Evolutionary conservation across 2,113 vertebrate genomes (phyloP).

Genomic region (Myotis davidii): DNA sequence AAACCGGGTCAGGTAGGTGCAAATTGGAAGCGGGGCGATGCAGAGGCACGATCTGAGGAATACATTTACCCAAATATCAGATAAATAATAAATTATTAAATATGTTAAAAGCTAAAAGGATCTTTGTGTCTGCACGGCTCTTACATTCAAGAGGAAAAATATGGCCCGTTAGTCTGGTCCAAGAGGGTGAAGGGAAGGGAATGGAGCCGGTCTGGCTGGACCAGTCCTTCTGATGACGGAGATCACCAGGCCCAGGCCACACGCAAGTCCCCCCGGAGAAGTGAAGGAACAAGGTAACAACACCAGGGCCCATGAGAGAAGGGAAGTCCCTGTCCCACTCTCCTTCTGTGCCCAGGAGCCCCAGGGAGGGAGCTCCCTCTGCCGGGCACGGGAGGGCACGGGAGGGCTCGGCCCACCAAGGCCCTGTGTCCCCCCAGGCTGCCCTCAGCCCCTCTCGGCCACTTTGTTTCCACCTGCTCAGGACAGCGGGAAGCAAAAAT

Average conservation of each 20-base stretch:
- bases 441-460: not conserved
- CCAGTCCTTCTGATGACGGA: not conserved
- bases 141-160: conserved; percentile 59
- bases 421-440: not conserved
- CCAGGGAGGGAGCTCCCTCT: rapidly evolving
- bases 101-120: conserved; percentile 77
- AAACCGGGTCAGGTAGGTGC: conserved; percentile 58
- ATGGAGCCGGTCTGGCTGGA: conserved; percentile 29
- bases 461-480: not conserved
- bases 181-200: not conserved
- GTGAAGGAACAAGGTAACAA: not conserved
- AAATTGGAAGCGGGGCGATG: conserved; percentile 35
- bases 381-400: rapidly evolving
- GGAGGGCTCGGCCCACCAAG: not conserved
- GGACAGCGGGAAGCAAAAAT: not conserved
- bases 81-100: conserved; percentile 81
- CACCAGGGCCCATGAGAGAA: not conserved
- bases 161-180: conserved; percentile 3
- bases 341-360: not conserved
- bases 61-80: conserved; percentile 64
- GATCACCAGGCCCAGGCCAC: not conserved
- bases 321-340: not conserved
- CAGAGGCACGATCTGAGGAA: conserved; percentile 60
- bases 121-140: conserved; percentile 71
- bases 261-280: not conserved